Evolutionary conservation across 1,140 invertebrate species (phyloP).

Genomic region (Caenorhabditis elegans): WBcel235 BX284603.4:11280501-11281000

Average conservation of each 20-base stretch:
- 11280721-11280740: no score
- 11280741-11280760: no score
- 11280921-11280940: constrained; percentile 49
- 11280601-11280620: not conserved
- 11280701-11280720: no score
- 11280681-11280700: no score
- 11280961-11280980: no score
- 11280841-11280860: constrained; percentile 61
- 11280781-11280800: no score
- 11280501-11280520: not conserved
- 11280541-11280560: constrained; percentile 56
- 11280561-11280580: constrained; percentile 61
- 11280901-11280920: constrained; percentile 56
- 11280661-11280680: no score
- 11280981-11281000: no score
- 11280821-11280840: constrained; percentile 59
- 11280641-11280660: no score
- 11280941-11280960: no score
- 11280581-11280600: constrained; percentile 45
- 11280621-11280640: no score
- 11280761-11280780: no score
- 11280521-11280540: constrained; percentile 52
- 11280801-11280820: constrained; percentile 45
- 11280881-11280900: constrained; percentile 63
- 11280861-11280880: constrained; percentile 57